Conservation (phyloP, 2,797 vertebrate genomes). For the Sus cebifrons region DNA sequence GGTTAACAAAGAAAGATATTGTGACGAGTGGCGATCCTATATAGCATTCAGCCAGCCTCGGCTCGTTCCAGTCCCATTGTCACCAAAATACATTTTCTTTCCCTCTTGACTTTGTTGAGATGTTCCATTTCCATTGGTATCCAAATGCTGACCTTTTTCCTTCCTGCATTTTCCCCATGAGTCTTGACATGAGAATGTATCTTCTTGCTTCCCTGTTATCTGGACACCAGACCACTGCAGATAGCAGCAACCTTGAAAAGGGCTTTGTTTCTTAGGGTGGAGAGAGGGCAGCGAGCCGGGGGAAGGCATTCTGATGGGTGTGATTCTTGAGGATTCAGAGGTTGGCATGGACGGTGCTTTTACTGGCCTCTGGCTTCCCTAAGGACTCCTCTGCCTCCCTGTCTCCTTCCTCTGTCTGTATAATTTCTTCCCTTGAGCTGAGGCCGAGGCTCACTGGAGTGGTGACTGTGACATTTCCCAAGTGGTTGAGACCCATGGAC, state of each 20-base stretch:
- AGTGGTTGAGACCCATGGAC: background rate
- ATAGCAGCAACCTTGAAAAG: constrained; percentile 6
- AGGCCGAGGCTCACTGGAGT: background rate
- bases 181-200: constrained; percentile 17
- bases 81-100: constrained; percentile 55
- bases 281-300: background rate
- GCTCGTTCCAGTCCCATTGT: constrained; percentile 19
- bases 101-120: background rate
- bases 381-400: background rate
- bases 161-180: background rate
- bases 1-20: constrained; percentile 56
- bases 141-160: constrained; percentile 72
- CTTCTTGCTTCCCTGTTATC: constrained; percentile 56
- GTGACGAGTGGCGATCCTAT: constrained; percentile 3
- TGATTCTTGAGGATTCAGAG: background rate
- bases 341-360: fast-evolving
- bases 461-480: background rate
- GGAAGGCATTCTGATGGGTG: background rate
- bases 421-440: background rate
- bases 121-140: constrained; percentile 54
- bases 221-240: background rate
- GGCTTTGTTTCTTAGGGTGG: background rate
- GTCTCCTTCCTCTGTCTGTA: background rate
- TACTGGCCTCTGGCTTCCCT: background rate
- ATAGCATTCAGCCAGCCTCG: background rate